Percentiles rank a stretch among this genome's conserved stretches.
phyloP scores from a whole-genome alignment of 2,888 invertebrate genomes.

The Archaeoteleia sp. region DNA sequence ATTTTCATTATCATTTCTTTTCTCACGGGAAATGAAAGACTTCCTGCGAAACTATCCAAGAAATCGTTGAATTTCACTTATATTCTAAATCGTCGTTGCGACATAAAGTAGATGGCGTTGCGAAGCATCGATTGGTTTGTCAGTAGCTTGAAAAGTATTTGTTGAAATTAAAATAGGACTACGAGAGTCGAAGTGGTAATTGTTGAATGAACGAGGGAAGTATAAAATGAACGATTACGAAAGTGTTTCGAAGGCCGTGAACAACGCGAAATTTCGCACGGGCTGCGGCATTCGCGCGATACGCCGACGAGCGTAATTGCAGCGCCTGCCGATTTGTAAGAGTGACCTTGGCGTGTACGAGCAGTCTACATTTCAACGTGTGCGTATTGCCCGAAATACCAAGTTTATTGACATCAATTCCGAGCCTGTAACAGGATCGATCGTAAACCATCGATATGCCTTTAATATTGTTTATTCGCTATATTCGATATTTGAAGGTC shows the following conservation, averaged over 20 bases:
- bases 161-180: no score
- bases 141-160: no score
- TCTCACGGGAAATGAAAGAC: background rate
- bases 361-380: conserved; percentile 2
- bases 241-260: no score
- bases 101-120: no score
- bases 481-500: no score
- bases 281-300: conserved; percentile 20
- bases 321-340: conserved; percentile 56
- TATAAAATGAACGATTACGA: no score
- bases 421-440: background rate
- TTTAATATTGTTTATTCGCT: background rate
- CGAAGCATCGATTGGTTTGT: no score
- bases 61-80: no score
- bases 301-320: conserved; percentile 49
- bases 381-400: conserved; percentile 7
- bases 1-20: background rate
- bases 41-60: background rate
- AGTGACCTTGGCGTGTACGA: conserved; percentile 61
- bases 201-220: no score
- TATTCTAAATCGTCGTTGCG: no score
- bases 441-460: background rate
- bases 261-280: background rate
- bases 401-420: conserved; percentile 19
- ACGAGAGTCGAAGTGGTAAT: no score